These are phyloP conservation scores for Leptinotarsa peninsularis DNA, from an alignment of 2,888 invertebrate genomes.

Conservation along the genomic window DNA sequence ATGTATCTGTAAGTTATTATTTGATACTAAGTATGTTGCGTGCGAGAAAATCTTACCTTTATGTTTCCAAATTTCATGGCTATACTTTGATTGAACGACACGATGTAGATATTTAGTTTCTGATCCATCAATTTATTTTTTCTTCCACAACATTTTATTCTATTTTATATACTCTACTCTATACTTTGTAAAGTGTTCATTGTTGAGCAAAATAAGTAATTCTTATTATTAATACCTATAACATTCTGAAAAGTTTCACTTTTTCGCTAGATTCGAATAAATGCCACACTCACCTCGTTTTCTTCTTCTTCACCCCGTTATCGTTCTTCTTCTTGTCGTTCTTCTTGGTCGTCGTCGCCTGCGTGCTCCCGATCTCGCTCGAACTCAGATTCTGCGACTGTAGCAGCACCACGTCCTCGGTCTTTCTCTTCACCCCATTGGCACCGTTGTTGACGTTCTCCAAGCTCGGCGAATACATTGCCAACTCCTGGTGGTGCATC, in stretches of 20 bases:
- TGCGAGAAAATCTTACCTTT: too few species aligned
- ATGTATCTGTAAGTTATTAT: too few species aligned
- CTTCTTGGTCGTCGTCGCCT: conserved; percentile 67
- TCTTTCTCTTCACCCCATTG: conserved; percentile 59
- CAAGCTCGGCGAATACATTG: conserved; percentile 60
- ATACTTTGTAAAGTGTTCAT: too few species aligned
- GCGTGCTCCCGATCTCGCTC: conserved; percentile 59
- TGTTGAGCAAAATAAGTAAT: too few species aligned
- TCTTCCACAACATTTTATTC: too few species aligned
- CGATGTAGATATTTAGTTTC: too few species aligned
- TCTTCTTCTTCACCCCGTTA: conserved; percentile 91
- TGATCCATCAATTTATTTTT: too few species aligned
- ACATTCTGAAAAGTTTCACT: neutral
- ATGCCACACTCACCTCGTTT: conserved; percentile 79
- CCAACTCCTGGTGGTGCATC: conserved; percentile 65
- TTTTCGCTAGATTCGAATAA: neutral
- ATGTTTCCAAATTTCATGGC: too few species aligned
- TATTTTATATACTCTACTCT: too few species aligned
- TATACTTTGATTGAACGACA: too few species aligned
- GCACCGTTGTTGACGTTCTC: conserved; percentile 55
- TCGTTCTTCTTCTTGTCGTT: conserved; percentile 85
- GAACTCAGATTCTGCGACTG: conserved; percentile 67
- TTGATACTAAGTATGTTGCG: too few species aligned
- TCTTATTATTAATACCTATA: too few species aligned
- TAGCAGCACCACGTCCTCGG: conserved; percentile 64